Evolutionary conservation across 1,140 invertebrate species (phyloP), one percentile per base, ranked within the genome.

Genomic region (Platyscapa corneri): DNA sequence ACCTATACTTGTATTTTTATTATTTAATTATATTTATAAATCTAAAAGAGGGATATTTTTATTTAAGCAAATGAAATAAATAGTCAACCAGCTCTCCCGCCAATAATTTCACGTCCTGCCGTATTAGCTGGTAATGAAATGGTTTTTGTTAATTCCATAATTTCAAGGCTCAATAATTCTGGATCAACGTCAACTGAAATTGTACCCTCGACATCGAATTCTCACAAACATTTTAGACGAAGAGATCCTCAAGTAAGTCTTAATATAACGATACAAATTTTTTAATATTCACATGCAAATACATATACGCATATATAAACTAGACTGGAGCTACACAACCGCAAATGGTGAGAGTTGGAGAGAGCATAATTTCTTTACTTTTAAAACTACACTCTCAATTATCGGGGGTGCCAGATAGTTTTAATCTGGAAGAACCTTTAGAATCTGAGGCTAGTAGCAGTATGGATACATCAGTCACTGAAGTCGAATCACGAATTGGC

Each of bases 371-470:
- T 86, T 98, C 98, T 0, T 93, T 99, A 60, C 93, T 99, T 37
- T 93, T 99, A 18, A 98, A 98, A 92, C 94, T 99, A n/a, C 98
- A 99, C 92, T 97, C 97, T 0, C 98, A 99, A 91, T 93, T 99
- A 23, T 97, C 97, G 0, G 97, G 96, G 8, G 94, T 95, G 60
- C 95, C 97, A 12, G 97, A 98, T 90, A 97, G 97, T 87, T 98
- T 95, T 89, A 94, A 94, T 88, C 94, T 94, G 0, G 94, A 95
- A n/a, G 92, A 93, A 53, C 94, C 89, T 92, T 94, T 76, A 92
- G 94, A 49, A 92, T 94, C 88, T 80, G 92, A 91, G 80, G 90
- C 88, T 39, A 74, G 82, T 34, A 87, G 78, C 72, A 90, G 88
- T 82, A 90, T 89, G 83, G 90, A 90, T 80, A 90, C 90, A 5